These are phyloP conservation scores for Palaemon carinicauda DNA, from an alignment of 1,140 invertebrate genomes.

Conservation along the genomic window DNA sequence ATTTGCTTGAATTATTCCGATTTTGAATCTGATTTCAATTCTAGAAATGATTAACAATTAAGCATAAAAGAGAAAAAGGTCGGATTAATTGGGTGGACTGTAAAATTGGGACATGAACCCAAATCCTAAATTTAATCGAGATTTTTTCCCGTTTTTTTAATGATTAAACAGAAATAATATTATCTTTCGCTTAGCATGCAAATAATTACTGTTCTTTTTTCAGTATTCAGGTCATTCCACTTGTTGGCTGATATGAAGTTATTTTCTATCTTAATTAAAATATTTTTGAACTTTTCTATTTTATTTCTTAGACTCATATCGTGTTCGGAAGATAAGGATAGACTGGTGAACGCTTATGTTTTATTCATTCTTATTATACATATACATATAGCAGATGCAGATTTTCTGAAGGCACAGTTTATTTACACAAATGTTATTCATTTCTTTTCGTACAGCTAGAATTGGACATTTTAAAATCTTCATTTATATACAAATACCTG, in stretches of 20 bases:
- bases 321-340: constrained; percentile 56
- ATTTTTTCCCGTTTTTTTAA: background rate
- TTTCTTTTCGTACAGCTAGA: constrained; percentile 49
- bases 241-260: background rate
- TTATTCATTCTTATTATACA: constrained; percentile 53
- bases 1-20: too few species aligned
- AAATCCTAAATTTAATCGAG: too few species aligned
- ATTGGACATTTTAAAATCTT: constrained; percentile 28
- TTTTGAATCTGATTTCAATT: background rate
- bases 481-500: constrained; percentile 46
- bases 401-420: constrained; percentile 49
- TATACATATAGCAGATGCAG: constrained; percentile 30
- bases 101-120: constrained; percentile 10
- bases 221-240: background rate
- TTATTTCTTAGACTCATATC: constrained; percentile 1
- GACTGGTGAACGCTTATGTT: constrained; percentile 51
- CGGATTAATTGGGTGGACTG: constrained; percentile 51
- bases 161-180: constrained; percentile 4
- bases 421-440: constrained; percentile 47
- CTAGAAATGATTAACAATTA: background rate
- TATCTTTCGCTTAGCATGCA: constrained; percentile 21
- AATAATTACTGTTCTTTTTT: background rate
- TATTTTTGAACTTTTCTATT: background rate
- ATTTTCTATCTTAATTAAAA: background rate
- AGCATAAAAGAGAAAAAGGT: constrained; percentile 16